phyloP scores from a whole-genome alignment of 2,797 vertebrate species.

The Pristis pectinata region DNA sequence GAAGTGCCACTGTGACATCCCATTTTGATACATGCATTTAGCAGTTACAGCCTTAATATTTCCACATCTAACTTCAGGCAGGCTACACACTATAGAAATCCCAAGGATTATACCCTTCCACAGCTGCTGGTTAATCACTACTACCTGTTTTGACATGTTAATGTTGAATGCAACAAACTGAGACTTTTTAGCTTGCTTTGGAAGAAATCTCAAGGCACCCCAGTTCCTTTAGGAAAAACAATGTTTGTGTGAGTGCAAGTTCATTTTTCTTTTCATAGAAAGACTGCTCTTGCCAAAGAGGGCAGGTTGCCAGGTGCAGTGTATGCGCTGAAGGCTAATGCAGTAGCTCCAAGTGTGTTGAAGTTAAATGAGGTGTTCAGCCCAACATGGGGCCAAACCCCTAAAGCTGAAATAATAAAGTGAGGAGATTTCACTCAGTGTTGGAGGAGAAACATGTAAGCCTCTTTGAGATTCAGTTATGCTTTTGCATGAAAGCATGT shows the following conservation, averaged over 20 bases:
- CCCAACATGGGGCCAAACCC: not conserved
- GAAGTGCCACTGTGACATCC: not conserved
- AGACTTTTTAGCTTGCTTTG: not conserved
- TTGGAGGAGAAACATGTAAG: not conserved
- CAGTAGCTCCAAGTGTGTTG: not conserved
- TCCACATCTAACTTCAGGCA: not conserved
- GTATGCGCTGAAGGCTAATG: not conserved
- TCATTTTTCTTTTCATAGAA: slow-evolving; percentile 29
- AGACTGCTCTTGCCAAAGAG: not conserved
- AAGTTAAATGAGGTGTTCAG: slow-evolving; percentile 16
- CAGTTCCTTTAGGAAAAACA: slow-evolving; percentile 11
- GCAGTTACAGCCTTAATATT: not conserved
- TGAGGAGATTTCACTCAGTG: not conserved
- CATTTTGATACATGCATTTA: not conserved
- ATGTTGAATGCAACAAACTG: not conserved
- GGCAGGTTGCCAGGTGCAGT: not conserved
- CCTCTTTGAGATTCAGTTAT: too few relatives aligned
- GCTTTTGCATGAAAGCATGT: too few relatives aligned
- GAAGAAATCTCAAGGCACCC: not conserved
- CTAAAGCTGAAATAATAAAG: slow-evolving; percentile 22
- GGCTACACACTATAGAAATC: not conserved
- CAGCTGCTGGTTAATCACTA: not conserved
- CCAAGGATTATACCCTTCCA: not conserved
- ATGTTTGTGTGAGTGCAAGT: not conserved
- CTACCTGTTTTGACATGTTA: not conserved